These are phyloP conservation scores for Nymphicus hollandicus DNA, from an alignment of 2,113 vertebrate species.

Conservation along the genomic window DNA sequence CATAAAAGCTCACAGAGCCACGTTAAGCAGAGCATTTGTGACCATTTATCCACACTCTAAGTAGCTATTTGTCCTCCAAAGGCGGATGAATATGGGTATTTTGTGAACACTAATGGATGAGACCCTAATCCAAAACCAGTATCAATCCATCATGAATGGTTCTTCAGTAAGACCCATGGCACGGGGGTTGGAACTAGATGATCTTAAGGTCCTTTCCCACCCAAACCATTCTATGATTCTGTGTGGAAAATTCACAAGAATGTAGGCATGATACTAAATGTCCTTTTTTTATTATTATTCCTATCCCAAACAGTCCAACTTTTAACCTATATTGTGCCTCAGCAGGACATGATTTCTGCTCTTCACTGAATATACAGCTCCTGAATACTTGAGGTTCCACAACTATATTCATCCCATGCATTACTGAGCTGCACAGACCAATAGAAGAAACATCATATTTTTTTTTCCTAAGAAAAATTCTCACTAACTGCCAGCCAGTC, in stretches of 20 bases:
- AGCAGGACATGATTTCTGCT: neutral
- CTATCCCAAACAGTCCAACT: neutral
- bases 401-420: neutral
- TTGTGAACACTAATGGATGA: neutral
- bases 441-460: neutral
- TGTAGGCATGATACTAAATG: neutral
- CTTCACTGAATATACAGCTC: neutral
- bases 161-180: neutral
- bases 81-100: neutral
- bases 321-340: neutral
- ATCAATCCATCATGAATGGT: neutral
- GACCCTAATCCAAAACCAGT: neutral
- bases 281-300: rapidly evolving
- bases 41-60: neutral
- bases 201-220: neutral
- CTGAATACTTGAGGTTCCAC: neutral
- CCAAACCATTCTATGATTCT: neutral
- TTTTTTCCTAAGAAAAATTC: neutral
- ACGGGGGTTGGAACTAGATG: neutral
- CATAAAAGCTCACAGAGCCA: rapidly evolving
- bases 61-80: neutral
- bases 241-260: neutral
- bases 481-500: neutral
- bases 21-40: neutral
- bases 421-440: neutral